Evolutionary conservation across 2,888 invertebrate genomes (phyloP).

Genomic region (Eupithecia subumbrata): DNA sequence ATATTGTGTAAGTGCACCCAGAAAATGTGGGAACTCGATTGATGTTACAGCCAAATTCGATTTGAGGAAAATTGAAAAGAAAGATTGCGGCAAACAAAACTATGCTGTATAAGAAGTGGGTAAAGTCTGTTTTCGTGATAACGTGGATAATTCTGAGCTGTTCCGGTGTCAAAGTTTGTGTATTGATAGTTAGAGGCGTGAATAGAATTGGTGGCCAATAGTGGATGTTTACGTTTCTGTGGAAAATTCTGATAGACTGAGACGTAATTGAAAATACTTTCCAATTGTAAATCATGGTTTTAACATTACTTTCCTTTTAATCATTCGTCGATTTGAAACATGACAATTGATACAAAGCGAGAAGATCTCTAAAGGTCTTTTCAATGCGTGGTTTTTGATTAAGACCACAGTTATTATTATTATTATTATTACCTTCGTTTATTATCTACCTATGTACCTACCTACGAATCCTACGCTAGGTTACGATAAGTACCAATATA

Average conservation of each 20-base stretch:
- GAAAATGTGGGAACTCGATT: slow-evolving; percentile 85
- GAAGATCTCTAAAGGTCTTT: neutral
- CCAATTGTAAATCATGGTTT: neutral
- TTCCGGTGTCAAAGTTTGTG: slow-evolving; percentile 57
- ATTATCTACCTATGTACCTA: neutral
- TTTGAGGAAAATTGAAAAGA: slow-evolving; percentile 83
- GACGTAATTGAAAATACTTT: neutral
- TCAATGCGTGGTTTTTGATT: neutral
- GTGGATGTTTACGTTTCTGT: slow-evolving; percentile 48
- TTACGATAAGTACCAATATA: slow-evolving; percentile 5
- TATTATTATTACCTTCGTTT: too few species aligned
- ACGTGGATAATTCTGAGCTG: slow-evolving; percentile 36
- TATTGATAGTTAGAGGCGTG: slow-evolving; percentile 77
- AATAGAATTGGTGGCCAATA: slow-evolving; percentile 74
- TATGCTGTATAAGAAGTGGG: slow-evolving; percentile 50
- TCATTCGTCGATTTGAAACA: neutral
- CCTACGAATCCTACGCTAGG: neutral
- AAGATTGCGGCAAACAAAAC: slow-evolving; percentile 53
- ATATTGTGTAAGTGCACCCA: slow-evolving; percentile 84
- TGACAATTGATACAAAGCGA: neutral
- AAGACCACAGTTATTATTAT: too few species aligned
- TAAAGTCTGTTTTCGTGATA: slow-evolving; percentile 52
- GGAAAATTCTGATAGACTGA: neutral
- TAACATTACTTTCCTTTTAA: neutral
- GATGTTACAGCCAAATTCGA: slow-evolving; percentile 83